These are phyloP conservation scores for Ploceus nigricollis DNA, from an alignment of 2,113 vertebrate genomes.

Conservation along the genomic window DNA sequence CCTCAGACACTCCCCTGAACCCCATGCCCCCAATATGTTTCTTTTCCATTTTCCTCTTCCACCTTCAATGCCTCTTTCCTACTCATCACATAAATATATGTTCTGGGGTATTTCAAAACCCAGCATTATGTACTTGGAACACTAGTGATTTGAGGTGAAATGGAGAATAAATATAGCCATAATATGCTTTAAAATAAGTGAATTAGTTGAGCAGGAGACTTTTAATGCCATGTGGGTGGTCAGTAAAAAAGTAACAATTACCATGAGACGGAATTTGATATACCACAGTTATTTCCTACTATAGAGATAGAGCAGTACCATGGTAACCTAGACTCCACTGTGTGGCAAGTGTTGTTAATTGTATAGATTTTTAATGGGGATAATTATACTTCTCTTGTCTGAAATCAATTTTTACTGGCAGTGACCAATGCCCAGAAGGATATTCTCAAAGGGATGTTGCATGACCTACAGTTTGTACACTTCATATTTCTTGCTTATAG, in stretches of 20 bases:
- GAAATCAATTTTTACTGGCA: conserved; percentile 23
- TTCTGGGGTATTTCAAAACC: conserved; percentile 24
- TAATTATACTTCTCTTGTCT: conserved; percentile 13
- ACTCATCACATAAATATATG: conserved; percentile 9
- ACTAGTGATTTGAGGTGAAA: conserved; percentile 33
- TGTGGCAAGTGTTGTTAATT: conserved; percentile 35
- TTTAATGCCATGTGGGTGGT: conserved; percentile 34
- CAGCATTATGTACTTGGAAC: conserved; percentile 25
- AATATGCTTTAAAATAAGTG: conserved; percentile 48
- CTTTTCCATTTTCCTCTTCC: conserved; percentile 5
- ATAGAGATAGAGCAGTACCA: conserved; percentile 28
- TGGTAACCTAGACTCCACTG: conserved; percentile 29
- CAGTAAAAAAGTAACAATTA: conserved; percentile 59
- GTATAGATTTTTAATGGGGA: conserved; percentile 10
- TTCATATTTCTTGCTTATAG: background rate
- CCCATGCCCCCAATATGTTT: background rate
- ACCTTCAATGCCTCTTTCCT: background rate
- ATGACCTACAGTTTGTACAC: background rate
- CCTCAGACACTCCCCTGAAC: background rate
- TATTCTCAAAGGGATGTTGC: background rate
- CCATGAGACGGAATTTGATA: conserved; percentile 29
- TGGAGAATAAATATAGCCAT: conserved; percentile 35
- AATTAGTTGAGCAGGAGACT: conserved; percentile 55
- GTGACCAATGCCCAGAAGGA: conserved; percentile 11
- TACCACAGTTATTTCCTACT: conserved; percentile 28